Percentiles rank a stretch among this genome's conserved stretches.
Conservation (phyloP, 2,113 vertebrate genomes). For the Aldabrachelys gigantea region DNA sequence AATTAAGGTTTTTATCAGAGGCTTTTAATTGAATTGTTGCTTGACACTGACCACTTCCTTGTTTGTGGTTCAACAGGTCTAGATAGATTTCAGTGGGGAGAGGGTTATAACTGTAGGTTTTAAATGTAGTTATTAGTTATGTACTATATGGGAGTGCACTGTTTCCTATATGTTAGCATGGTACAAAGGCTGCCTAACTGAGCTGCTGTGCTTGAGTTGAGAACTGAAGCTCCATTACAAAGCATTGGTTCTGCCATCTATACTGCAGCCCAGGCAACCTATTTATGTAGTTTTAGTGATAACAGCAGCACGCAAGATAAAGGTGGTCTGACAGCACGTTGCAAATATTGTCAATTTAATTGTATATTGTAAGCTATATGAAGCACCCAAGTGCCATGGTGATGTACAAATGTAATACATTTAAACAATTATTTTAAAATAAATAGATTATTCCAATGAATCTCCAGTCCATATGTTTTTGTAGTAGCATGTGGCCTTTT, state of each 20-base stretch:
- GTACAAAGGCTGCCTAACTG: not conserved
- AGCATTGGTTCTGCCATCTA: not conserved
- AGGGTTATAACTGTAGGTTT: constrained; percentile 41
- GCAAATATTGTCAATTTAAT: constrained; percentile 35
- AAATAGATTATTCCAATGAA: not conserved
- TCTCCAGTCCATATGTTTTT: constrained; percentile 34
- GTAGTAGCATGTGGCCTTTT: not conserved
- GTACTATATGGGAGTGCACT: not conserved
- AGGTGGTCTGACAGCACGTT: constrained; percentile 18
- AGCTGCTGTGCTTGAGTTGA: not conserved
- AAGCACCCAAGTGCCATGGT: not conserved
- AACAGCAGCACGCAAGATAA: constrained; percentile 16
- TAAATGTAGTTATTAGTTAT: constrained; percentile 49
- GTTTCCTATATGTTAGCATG: constrained; percentile 19
- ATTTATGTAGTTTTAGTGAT: not conserved
- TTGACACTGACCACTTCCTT: constrained; percentile 13
- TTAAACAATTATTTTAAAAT: not conserved
- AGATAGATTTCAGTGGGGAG: constrained; percentile 11
- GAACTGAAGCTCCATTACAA: not conserved
- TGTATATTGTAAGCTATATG: constrained; percentile 19
- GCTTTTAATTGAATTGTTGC: constrained; percentile 34
- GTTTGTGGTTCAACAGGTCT: constrained; percentile 7
- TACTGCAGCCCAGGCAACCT: not conserved
- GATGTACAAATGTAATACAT: not conserved
- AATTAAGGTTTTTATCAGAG: constrained; percentile 51